Percentiles rank a stretch among this genome's conserved stretches.
Conservation (phyloP, 1,140 invertebrate species). For the Orchestia grillus region DNA sequence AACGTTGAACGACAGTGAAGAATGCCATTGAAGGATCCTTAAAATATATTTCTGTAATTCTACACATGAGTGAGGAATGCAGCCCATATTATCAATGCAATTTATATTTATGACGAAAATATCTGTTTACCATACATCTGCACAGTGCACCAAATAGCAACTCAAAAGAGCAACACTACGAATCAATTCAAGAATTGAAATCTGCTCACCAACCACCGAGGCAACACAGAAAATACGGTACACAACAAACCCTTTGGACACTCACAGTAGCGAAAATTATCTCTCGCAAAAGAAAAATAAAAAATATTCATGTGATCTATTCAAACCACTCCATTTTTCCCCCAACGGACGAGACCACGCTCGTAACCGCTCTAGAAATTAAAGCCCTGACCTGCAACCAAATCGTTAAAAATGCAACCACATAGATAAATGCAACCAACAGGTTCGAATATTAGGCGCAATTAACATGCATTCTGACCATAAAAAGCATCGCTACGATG, state of each 20-base stretch:
- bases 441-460: too few relatives aligned
- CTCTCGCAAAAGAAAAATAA: neutral
- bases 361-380: neutral
- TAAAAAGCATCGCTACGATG: neutral
- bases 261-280: neutral
- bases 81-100: neutral
- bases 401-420: too few relatives aligned
- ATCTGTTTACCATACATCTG: neutral
- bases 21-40: neutral
- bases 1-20: neutral
- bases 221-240: neutral
- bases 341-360: neutral
- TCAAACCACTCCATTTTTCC: neutral
- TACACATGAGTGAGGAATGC: neutral
- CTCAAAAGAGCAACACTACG: neutral
- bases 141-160: neutral
- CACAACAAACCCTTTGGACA: neutral
- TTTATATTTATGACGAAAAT: neutral
- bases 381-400: neutral
- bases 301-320: neutral
- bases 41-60: neutral
- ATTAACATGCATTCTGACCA: too few relatives aligned
- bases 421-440: too few relatives aligned
- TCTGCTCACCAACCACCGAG: neutral
- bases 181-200: neutral